phyloP scores from a whole-genome alignment of 2,797 vertebrate species.

The Megalops cyprinoides region DNA sequence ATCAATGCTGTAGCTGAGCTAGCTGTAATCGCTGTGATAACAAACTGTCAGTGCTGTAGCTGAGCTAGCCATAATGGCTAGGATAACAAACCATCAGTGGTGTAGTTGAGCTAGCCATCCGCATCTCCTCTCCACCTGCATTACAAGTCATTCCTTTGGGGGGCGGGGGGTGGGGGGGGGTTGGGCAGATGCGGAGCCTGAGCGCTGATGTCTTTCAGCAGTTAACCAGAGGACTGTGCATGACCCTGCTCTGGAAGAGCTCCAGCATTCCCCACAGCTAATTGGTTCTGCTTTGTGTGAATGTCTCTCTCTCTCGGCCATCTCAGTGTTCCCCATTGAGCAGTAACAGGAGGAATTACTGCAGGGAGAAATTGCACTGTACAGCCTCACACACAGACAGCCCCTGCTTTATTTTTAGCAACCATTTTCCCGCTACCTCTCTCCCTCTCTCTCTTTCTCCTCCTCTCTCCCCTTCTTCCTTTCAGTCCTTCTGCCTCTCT shows the following conservation, averaged over 20 bases:
- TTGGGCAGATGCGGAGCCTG: neutral
- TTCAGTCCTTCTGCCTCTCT: conserved; percentile 38
- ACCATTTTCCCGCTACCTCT: conserved; percentile 48
- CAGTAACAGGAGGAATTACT: conserved; percentile 15
- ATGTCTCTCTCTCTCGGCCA: conserved; percentile 37
- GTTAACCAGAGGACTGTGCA: neutral
- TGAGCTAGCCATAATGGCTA: neutral
- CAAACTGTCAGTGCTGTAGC: too few species aligned
- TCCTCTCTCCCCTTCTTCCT: conserved; percentile 52
- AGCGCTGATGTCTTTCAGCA: neutral
- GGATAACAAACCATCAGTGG: neutral
- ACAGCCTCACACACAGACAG: conserved; percentile 37
- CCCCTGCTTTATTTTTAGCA: conserved; percentile 63
- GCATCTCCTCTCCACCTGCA: neutral
- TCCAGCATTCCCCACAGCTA: conserved; percentile 38
- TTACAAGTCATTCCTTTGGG: neutral
- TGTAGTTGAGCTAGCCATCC: too few species aligned
- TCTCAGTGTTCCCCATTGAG: conserved; percentile 47
- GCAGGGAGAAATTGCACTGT: too few species aligned
- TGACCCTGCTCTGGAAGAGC: conserved; percentile 29
- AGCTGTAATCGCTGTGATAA: too few species aligned
- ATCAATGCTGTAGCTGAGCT: too few species aligned
- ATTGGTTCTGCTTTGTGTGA: conserved; percentile 30
- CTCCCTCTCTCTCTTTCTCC: conserved; percentile 41
- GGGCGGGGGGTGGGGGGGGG: neutral